Conservation (phyloP, 2,888 invertebrate species). For the Dynastes hyllus region DNA sequence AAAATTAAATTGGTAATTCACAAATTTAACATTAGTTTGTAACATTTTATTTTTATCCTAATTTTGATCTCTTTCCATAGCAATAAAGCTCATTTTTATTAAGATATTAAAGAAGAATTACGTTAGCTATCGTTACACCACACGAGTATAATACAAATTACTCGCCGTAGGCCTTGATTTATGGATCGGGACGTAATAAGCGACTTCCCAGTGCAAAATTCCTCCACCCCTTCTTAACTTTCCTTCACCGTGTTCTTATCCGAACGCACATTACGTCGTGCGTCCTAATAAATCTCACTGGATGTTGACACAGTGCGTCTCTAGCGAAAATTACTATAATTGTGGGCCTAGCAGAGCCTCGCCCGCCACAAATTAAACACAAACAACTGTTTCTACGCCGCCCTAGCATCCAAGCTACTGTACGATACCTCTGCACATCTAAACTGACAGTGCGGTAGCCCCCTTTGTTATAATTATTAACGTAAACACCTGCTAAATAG, state of each 20-base stretch:
- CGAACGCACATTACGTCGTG: slow-evolving; percentile 22
- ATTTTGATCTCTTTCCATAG: too few relatives aligned
- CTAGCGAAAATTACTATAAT: slow-evolving; percentile 28
- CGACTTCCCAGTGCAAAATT: slow-evolving; percentile 13
- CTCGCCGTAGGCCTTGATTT: slow-evolving; percentile 3
- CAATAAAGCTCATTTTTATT: too few relatives aligned
- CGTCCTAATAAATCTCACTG: slow-evolving; percentile 31
- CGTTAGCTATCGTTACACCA: not conserved
- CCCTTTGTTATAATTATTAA: slow-evolving; percentile 36
- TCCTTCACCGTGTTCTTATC: slow-evolving; percentile 23
- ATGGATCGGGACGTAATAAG: slow-evolving; percentile 9
- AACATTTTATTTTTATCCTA: too few relatives aligned
- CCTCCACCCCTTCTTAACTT: not conserved
- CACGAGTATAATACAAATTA: slow-evolving; percentile 7
- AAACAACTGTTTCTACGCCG: slow-evolving; percentile 28
- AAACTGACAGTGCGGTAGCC: slow-evolving; percentile 17
- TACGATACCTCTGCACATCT: not conserved
- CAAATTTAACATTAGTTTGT: too few relatives aligned
- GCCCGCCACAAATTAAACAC: slow-evolving; percentile 33
- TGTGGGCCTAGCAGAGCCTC: slow-evolving; percentile 20
- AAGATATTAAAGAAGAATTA: not conserved
- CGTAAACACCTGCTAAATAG: slow-evolving; percentile 34
- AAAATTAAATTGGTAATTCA: too few relatives aligned
- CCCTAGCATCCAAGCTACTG: not conserved
- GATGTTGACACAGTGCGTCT: slow-evolving; percentile 33